phyloP scores from a whole-genome alignment of 35 echinoderm and acorn worm species.

The Lytechinus pictus region DNA sequence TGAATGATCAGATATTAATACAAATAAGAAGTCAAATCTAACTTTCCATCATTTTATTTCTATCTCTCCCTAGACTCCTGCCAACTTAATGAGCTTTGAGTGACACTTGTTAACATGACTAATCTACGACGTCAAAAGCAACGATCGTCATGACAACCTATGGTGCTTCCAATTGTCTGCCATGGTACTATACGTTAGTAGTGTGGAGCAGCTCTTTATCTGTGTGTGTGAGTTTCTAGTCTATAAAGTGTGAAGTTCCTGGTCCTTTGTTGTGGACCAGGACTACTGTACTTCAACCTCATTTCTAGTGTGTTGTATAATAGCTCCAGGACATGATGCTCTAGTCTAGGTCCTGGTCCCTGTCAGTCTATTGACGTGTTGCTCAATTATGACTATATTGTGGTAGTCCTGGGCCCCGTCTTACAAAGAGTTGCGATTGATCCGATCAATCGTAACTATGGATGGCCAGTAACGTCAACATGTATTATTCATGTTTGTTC shows the following conservation, averaged over 20 bases:
- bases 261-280: not conserved
- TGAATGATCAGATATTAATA: not conserved
- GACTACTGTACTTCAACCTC: not conserved
- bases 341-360: not conserved
- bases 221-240: constrained; percentile 39
- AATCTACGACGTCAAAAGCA: not conserved
- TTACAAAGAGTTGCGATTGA: too few relatives aligned
- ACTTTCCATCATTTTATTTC: not conserved
- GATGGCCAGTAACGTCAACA: too few relatives aligned
- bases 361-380: not conserved
- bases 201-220: constrained; percentile 19
- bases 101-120: not conserved
- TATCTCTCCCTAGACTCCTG: constrained; percentile 46
- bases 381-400: not conserved
- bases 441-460: too few relatives aligned
- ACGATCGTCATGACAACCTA: constrained; percentile 16
- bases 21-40: not conserved
- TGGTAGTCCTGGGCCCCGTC: not conserved
- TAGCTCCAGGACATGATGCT: not conserved
- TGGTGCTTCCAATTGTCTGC: constrained; percentile 45
- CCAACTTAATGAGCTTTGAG: constrained; percentile 74
- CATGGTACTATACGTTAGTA: constrained; percentile 43
- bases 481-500: too few relatives aligned
- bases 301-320: not conserved
- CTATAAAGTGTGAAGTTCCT: not conserved